A percentile compares a stretch with the other conserved stretches of the same genome.
These are phyloP conservation scores for Enteromius paludinosus DNA, from an alignment of 2,797 vertebrate species.

Conservation along the genomic window DNA sequence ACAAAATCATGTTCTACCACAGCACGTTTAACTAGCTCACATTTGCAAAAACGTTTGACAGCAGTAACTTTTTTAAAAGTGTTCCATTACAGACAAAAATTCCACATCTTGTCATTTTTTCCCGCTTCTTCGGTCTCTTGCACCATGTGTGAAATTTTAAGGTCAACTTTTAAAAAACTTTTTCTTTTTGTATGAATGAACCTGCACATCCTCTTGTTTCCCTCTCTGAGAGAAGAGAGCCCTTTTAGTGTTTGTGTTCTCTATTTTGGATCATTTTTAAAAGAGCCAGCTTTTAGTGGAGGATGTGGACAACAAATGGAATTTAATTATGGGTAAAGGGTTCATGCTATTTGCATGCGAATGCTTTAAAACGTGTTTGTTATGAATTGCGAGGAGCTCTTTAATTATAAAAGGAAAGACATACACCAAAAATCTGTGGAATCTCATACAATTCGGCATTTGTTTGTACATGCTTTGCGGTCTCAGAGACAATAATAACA, in stretches of 20 bases:
- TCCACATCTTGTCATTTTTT: not conserved
- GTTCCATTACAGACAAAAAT: not conserved
- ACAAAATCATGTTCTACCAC: not conserved
- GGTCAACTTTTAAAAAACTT: not conserved
- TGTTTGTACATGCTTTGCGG: slow-evolving; percentile 25
- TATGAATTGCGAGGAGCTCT: slow-evolving; percentile 37
- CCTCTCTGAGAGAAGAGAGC: not conserved
- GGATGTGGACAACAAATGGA: not conserved
- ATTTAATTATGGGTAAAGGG: slow-evolving; percentile 52
- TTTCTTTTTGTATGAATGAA: not conserved
- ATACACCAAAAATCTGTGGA: not conserved
- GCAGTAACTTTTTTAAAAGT: not conserved
- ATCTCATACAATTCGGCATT: slow-evolving; percentile 30
- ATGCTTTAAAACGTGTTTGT: slow-evolving; percentile 46
- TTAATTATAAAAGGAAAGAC: slow-evolving; percentile 38
- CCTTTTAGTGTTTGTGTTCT: slow-evolving; percentile 43
- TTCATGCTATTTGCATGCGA: slow-evolving; percentile 56
- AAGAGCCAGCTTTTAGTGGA: slow-evolving; percentile 40
- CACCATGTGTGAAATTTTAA: not conserved
- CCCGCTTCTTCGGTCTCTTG: not conserved
- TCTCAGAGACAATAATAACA: not conserved
- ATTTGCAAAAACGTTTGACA: not conserved
- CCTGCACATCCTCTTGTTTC: not conserved
- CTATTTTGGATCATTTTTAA: slow-evolving; percentile 41
- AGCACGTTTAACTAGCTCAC: not conserved